Evolutionary conservation across 1,140 invertebrate species (phyloP), one percentile per base, ranked within the genome.

Genomic region (Dendroctonus valens): DNA sequence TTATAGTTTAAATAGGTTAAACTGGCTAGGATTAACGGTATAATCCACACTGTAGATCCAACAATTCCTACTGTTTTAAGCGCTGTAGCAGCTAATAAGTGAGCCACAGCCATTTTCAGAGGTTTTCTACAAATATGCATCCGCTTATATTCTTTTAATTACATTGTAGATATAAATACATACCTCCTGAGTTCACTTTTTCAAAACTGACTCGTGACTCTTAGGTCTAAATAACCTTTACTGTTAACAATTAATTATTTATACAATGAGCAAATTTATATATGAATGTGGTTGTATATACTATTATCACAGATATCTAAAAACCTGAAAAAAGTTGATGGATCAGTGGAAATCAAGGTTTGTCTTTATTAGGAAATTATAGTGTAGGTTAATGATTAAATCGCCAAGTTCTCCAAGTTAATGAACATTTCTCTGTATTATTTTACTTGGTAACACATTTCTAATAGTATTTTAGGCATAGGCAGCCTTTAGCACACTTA

Each of bases 1-100:
- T 91, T 90, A 72, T 93, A 94, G 64, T 89, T 87, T 73, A 92
- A 89, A 70, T 90, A 93, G 0, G 91, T 90, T 5, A 93, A 83
- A 6, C 91, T 90, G 6, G 91, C 90, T 67, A 94, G 83, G 49
- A 94, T 76, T 12, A 93, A 73, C 6, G 92, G 92, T 49, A 94
- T 87, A 9, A 94, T 79, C 91, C 91, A 93, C 0, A 93, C 78
- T 44, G 91, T 85, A 0, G 89, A 89, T 3, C 87, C 86, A 0
- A 88, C 80, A 46, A 91, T 81, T 8, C 89, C 87, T 15, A 91
- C 83, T 0, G 89, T 90, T 75, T 90, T 90, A 58, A 91, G 79
- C 26, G 90, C 88, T 59, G 89, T 87, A 12, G 89, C 87, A 51
- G 89, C 85, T 48, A 91, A 81, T 38, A 92, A 79, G 5, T 89